Evolutionary conservation across 2,888 invertebrate genomes (phyloP), one percentile per base, ranked within the genome.

Genomic region (Caenorhabditis macrosperma): DNA sequence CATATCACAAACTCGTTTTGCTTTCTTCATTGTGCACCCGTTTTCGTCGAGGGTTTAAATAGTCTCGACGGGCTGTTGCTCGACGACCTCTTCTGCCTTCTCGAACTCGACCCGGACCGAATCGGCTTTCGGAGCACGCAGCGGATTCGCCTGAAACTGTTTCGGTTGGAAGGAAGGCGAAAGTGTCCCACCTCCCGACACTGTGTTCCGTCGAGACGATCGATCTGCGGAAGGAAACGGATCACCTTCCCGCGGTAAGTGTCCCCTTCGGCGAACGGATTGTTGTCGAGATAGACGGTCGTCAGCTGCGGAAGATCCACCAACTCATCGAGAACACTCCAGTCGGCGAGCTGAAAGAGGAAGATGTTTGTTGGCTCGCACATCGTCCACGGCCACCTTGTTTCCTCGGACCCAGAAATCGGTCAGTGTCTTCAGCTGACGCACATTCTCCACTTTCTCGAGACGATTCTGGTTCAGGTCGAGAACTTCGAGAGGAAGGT

Each of bases 341-440:
- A 87, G 41, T 86, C 84, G 12, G 74, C 22, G 17, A 85, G 69
- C 84, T 85, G 63, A 33, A 81, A 64, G n/a, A n/a, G n/a, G n/a
- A n/a, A 17, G 26, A 30, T 1, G 4, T 10, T 28, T 12, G 2
- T 30, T 28, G 1, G 0, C 26, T n/a, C 15, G 15, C 20, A 26
- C 44, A n/a, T 6, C 5, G 41, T 5, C 17, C n/a, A 38, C 17
- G 3, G 4, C 4, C 9, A 87, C 80, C 74, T 84, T 80, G 78
- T 88, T 88, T 46, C 82, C 78, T 63, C 85, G 78, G 4, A 85
- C 86, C 88, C 88, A 88, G 75, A 88, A 86, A 69, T 86, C 88
- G 22, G 87, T 88, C 20, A 88, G 81, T 30, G 78, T 76, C 44
- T 69, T 71, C 69, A 88, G 75, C 52, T 87, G 87, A 22, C 64